These are phyloP conservation scores for Callionymus lyra DNA, from an alignment of 2,113 vertebrate genomes.

Conservation along the genomic window DNA sequence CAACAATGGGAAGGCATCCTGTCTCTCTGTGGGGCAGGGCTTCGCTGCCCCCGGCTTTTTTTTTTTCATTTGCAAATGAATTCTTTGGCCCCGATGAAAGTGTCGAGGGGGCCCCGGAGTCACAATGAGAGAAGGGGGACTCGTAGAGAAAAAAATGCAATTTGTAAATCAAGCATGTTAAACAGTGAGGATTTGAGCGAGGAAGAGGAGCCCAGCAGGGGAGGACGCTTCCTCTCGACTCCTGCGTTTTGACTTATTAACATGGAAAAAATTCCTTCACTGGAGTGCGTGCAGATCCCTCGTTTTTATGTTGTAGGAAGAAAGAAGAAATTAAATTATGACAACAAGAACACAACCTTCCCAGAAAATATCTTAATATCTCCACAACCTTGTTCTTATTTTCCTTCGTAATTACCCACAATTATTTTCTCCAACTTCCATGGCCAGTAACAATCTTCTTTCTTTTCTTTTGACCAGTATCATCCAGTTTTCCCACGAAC, in stretches of 20 bases:
- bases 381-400: too few relatives aligned
- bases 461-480: too few relatives aligned
- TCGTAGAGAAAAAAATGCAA: slow-evolving; percentile 91
- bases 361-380: too few relatives aligned
- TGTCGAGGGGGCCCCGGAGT: slow-evolving; percentile 81
- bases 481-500: too few relatives aligned
- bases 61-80: slow-evolving; percentile 99
- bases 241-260: slow-evolving; percentile 29
- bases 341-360: too few relatives aligned
- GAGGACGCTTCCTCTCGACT: slow-evolving; percentile 31
- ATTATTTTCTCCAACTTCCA: too few relatives aligned
- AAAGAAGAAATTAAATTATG: too few relatives aligned
- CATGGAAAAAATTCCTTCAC: slow-evolving; percentile 19
- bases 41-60: slow-evolving; percentile 85
- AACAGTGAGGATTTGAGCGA: slow-evolving; percentile 63
- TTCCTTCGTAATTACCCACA: too few relatives aligned
- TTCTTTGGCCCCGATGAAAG: slow-evolving; percentile 87
- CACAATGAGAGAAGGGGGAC: slow-evolving; percentile 78
- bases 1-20: slow-evolving; percentile 98
- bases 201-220: slow-evolving; percentile 55
- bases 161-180: slow-evolving; percentile 93
- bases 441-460: too few relatives aligned
- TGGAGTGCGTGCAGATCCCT: too few relatives aligned
- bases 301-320: too few relatives aligned
- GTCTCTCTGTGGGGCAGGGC: slow-evolving; percentile 93